phyloP scores from a whole-genome alignment of 2,113 vertebrate species.

The Xerus inauris region DNA sequence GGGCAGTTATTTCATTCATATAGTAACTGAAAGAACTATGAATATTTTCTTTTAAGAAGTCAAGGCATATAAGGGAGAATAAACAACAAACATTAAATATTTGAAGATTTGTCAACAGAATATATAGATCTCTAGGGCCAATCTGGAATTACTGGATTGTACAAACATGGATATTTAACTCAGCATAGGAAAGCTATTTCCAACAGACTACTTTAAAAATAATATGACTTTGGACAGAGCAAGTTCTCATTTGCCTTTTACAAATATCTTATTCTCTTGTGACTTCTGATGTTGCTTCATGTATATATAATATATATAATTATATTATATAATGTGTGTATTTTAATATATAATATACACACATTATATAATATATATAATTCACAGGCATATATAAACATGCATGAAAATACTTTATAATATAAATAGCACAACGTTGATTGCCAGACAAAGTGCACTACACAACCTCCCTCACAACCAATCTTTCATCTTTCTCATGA shows the following conservation, averaged over 20 bases:
- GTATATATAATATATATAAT: not conserved
- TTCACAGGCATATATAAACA: not conserved
- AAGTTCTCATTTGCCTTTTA: not conserved
- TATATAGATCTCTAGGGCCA: not conserved
- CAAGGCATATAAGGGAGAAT: not conserved
- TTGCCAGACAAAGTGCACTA: not conserved
- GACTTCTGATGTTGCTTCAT: not conserved
- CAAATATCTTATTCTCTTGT: not conserved
- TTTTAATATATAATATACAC: too few relatives aligned
- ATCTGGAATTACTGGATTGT: not conserved
- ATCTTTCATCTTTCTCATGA: not conserved
- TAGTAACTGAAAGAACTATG: not conserved
- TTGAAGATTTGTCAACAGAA: not conserved
- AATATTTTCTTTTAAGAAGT: not conserved
- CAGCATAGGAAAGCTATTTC: not conserved
- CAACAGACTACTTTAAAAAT: not conserved
- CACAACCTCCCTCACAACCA: not conserved
- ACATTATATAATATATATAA: too few relatives aligned
- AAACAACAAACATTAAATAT: not conserved
- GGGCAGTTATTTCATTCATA: not conserved
- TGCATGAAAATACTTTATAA: not conserved
- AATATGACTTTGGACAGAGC: not conserved
- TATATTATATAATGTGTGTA: too few relatives aligned
- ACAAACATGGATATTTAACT: not conserved
- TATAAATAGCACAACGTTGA: not conserved